Conservation (phyloP, 2,113 vertebrate genomes). For the Cyprinus carpio region DNA sequence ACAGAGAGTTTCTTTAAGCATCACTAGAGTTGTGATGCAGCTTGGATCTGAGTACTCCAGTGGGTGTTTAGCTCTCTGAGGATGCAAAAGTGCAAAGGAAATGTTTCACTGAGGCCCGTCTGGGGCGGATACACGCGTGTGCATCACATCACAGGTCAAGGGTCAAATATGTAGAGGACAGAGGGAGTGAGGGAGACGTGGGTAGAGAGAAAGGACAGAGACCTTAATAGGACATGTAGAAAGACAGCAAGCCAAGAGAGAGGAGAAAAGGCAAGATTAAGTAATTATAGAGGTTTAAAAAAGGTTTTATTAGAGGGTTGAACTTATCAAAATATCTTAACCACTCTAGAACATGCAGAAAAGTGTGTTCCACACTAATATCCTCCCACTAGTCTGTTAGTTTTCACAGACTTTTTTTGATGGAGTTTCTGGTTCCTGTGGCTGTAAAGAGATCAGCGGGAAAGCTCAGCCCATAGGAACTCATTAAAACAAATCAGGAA, state of each 20-base stretch:
- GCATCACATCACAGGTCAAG: constrained; percentile 58
- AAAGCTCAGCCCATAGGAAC: constrained; percentile 65
- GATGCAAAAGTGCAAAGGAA: constrained; percentile 47
- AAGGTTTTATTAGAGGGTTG: not conserved
- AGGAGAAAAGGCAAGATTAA: constrained; percentile 13
- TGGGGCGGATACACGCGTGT: constrained; percentile 54
- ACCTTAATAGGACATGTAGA: not conserved
- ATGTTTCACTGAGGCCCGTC: constrained; percentile 54
- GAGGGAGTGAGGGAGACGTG: not conserved
- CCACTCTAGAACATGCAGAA: not conserved
- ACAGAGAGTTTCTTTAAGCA: constrained; percentile 45
- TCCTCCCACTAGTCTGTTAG: constrained; percentile 51
- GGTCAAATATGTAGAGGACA: constrained; percentile 45
- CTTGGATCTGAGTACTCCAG: constrained; percentile 15
- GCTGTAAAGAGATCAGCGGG: constrained; percentile 64
- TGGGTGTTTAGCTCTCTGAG: constrained; percentile 46
- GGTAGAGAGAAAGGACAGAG: constrained; percentile 24
- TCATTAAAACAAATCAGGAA: constrained; percentile 73
- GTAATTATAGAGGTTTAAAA: not conserved
- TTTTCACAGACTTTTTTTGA: constrained; percentile 61
- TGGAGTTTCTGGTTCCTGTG: constrained; percentile 53
- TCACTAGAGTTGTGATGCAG: constrained; percentile 42
- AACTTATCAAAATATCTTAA: not conserved
- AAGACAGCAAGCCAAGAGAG: not conserved
- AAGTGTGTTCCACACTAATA: constrained; percentile 16